Conservation (phyloP, 1,140 invertebrate species). For the Pseudomyrmex sp. region DNA sequence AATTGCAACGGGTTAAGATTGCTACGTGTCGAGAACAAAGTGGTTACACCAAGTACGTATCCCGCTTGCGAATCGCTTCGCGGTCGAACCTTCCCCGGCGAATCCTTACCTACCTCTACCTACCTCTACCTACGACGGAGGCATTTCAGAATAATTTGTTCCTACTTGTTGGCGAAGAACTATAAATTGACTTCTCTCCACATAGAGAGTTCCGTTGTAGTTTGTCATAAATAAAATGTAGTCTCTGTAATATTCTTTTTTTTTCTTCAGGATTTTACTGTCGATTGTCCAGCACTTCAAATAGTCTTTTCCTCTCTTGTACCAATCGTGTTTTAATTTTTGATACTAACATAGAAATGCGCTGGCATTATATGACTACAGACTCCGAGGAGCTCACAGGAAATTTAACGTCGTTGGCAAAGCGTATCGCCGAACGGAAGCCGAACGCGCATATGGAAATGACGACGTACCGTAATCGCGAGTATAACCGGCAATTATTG, state of each 20-base stretch:
- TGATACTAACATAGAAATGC: background rate
- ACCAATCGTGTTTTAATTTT: background rate
- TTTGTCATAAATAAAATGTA: background rate
- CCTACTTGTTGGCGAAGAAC: constrained; percentile 8
- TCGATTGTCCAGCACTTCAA: background rate
- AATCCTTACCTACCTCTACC: background rate
- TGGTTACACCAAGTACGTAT: constrained; percentile 35
- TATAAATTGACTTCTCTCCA: constrained; percentile 18
- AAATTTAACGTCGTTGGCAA: constrained; percentile 54
- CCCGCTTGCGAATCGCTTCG: constrained; percentile 23
- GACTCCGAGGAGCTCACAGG: constrained; percentile 25
- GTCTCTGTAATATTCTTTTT: background rate
- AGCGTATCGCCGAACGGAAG: constrained; percentile 66
- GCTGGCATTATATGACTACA: background rate
- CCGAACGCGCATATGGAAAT: constrained; percentile 46
- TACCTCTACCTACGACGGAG: background rate
- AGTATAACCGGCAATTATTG: constrained; percentile 65
- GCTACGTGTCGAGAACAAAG: constrained; percentile 60
- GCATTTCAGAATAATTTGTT: constrained; percentile 4
- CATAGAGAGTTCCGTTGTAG: background rate
- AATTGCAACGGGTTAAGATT: constrained; percentile 61
- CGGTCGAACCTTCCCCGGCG: background rate
- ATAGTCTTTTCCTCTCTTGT: constrained; percentile 1
- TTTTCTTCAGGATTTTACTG: too few relatives aligned
- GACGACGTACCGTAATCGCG: constrained; percentile 56